Base-by-base conservation (phyloP, 2,888 invertebrate species). In the Pseudoips prasinana region DNA sequence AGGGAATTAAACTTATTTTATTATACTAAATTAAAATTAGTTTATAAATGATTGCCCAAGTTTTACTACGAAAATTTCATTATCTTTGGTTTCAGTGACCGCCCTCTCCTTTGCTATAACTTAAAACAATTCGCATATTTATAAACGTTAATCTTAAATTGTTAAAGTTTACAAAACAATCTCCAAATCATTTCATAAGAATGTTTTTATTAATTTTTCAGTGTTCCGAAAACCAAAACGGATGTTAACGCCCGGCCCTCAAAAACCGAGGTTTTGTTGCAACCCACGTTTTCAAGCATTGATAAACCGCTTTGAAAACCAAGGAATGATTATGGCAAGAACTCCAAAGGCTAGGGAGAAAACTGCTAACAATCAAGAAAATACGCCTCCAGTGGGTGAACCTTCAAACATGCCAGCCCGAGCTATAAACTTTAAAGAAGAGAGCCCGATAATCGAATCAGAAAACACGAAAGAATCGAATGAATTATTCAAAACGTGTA, bases 251-350 rank as follows among this genome's bases (percentile, higher is more conserved):
- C 89, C 89, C 0, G 89, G 88, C 0, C 87, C 86, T 2, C 86
- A 84, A 26, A 76, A 63, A 46, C 81, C 72, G 1, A 72, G 62
- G 36, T 74, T 67, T 22, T 65, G 66, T 43, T 50, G 64, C 37
- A 88, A 88, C 36, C 87, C 87, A 2, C 79, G 84, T 1, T 87
- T 88, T 41, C 87, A 87, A 73, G 88, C 88, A 0, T 65, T 88
- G 8, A 71, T 88, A 29, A 88, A 88, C 45, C 73, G 84, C 7
- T 88, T 87, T 22, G 88, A 88, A 39, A 71, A 70, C 43, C 78
- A 79, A 43, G 75, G 76, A 1, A 50, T 71, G 7, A 74, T 65
- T 1, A 50, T 73, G 47, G 73, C 82, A 0, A 62, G 84, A 29
- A 87, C 87, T 0, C 85, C 86, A 1, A 63, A 44, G 10, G 69